phyloP scores from a whole-genome alignment of 2,113 vertebrate genomes.

The Perca fluviatilis region DNA sequence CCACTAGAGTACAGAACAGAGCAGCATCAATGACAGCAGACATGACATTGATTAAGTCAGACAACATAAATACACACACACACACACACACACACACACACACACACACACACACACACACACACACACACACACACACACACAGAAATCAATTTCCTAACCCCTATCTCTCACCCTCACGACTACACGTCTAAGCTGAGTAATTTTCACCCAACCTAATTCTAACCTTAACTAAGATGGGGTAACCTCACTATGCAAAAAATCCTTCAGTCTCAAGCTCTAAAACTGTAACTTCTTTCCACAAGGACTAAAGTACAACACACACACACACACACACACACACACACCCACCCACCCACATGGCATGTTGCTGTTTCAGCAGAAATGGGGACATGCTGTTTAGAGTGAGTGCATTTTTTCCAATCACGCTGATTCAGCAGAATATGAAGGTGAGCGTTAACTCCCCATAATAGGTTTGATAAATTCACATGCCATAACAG shows the following conservation, averaged over 20 bases:
- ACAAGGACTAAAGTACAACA: no score
- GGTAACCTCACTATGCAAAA: not conserved
- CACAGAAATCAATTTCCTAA: no score
- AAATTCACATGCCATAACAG: conserved; percentile 26
- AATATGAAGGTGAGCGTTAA: conserved; percentile 60
- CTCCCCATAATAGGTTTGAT: conserved; percentile 47
- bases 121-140: no score
- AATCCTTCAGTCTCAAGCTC: no score
- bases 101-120: no score
- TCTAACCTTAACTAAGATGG: not conserved
- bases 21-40: no score
- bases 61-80: no score
- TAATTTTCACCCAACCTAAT: not conserved
- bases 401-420: conserved; percentile 20
- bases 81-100: no score
- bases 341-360: conserved; percentile 14
- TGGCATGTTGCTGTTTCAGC: conserved; percentile 57
- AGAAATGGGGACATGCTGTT: conserved; percentile 28
- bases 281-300: no score
- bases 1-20: no score
- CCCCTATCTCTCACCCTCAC: not conserved
- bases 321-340: not conserved
- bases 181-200: not conserved
- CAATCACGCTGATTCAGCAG: conserved; percentile 51
- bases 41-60: no score